phyloP scores from a whole-genome alignment of 2,888 invertebrate species.

The Anthophora plumipes region DNA sequence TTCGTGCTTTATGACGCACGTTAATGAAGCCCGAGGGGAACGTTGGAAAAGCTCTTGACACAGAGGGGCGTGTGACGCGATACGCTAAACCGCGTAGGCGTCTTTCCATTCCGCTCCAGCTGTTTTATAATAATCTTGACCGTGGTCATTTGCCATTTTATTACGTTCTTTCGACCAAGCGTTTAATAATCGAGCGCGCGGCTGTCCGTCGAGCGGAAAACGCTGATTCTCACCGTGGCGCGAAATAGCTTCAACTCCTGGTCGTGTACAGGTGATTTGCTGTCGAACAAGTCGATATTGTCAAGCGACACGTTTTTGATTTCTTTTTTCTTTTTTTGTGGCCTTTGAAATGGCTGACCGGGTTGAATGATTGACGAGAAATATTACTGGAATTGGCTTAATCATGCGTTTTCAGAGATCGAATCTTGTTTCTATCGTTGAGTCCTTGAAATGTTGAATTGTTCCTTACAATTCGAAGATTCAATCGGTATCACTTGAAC shows the following conservation, averaged over 20 bases:
- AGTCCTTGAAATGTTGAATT: too few relatives aligned
- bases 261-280: not conserved
- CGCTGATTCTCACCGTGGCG: not conserved
- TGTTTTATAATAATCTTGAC: conserved; percentile 38
- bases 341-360: too few relatives aligned
- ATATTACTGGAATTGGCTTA: too few relatives aligned
- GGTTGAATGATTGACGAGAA: too few relatives aligned
- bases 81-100: conserved; percentile 16
- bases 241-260: not conserved
- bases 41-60: not conserved
- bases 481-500: too few relatives aligned
- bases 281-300: not conserved
- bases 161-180: not conserved
- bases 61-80: conserved; percentile 10
- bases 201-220: not conserved
- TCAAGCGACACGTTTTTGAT: too few relatives aligned
- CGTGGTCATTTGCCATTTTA: conserved; percentile 35
- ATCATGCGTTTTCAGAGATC: too few relatives aligned
- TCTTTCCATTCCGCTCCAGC: not conserved
- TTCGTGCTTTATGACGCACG: conserved; percentile 46
- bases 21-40: conserved; percentile 40
- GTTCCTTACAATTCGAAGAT: too few relatives aligned
- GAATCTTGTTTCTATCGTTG: too few relatives aligned
- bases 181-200: not conserved
- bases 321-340: too few relatives aligned